Evolutionary conservation across 2,113 vertebrate genomes (phyloP).

Genomic region (Acrocephalus arundinaceus): DNA sequence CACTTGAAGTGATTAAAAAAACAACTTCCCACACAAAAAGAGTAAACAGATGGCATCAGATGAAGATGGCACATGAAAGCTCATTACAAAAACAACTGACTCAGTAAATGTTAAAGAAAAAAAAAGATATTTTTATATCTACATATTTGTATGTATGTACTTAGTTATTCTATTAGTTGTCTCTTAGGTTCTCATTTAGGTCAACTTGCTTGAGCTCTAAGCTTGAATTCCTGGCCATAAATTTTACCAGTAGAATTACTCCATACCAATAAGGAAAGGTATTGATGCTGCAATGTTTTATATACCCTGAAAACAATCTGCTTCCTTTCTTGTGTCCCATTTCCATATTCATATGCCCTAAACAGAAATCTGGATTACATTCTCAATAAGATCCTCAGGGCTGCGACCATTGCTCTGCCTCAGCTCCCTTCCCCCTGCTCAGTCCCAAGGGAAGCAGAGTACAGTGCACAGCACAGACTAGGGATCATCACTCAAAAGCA

Average conservation of each 20-base stretch:
- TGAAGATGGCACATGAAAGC: background rate
- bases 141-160: background rate
- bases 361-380: background rate
- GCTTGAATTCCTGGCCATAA: background rate
- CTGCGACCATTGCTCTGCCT: background rate
- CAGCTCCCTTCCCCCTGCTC: background rate
- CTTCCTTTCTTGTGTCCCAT: background rate
- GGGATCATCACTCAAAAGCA: background rate
- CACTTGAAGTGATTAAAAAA: slow-evolving; percentile 24
- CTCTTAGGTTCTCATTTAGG: background rate
- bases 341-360: background rate
- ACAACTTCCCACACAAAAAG: background rate
- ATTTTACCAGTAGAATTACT: background rate
- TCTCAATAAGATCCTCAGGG: background rate
- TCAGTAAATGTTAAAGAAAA: background rate
- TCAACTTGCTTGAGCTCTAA: background rate
- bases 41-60: slow-evolving; percentile 23
- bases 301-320: background rate
- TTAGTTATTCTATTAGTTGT: background rate
- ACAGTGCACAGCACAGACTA: fast-evolving
- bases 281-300: background rate
- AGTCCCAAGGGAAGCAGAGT: fast-evolving
- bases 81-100: background rate
- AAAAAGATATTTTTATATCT: background rate
- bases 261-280: background rate